These are phyloP conservation scores for Ophthalmolycus amberensis DNA, from an alignment of 2,113 vertebrate species.

Conservation along the genomic window DNA sequence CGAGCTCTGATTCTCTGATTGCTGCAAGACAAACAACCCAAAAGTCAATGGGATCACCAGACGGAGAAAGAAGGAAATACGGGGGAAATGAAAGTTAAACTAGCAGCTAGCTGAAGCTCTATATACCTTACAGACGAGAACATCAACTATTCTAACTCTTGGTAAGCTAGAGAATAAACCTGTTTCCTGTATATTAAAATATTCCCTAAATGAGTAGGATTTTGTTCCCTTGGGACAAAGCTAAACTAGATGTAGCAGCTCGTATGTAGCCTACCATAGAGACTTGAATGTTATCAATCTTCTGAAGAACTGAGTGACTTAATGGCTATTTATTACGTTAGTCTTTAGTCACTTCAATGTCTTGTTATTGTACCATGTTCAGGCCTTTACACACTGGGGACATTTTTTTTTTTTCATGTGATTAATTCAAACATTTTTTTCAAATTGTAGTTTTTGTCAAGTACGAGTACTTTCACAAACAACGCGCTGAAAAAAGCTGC, in stretches of 20 bases:
- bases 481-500: no score
- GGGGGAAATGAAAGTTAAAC: constrained; percentile 9
- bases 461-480: no score
- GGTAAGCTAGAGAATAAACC: neutral
- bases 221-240: neutral
- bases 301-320: neutral
- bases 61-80: neutral
- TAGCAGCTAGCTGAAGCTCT: neutral
- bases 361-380: no score
- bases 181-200: neutral
- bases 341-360: no score
- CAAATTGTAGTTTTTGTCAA: no score
- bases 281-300: neutral
- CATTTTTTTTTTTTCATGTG: no score
- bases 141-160: neutral
- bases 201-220: neutral
- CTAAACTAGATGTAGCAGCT: neutral
- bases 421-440: no score
- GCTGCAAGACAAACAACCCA: constrained; percentile 53
- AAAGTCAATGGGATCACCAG: constrained; percentile 47
- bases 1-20: constrained; percentile 45
- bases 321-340: neutral
- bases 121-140: neutral
- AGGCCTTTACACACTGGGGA: no score
- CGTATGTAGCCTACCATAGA: neutral